Percentiles rank a stretch among this genome's conserved stretches.
Evolutionary conservation across 2,888 invertebrate genomes (phyloP).

Genomic region (Sesia bembeciformis): DNA sequence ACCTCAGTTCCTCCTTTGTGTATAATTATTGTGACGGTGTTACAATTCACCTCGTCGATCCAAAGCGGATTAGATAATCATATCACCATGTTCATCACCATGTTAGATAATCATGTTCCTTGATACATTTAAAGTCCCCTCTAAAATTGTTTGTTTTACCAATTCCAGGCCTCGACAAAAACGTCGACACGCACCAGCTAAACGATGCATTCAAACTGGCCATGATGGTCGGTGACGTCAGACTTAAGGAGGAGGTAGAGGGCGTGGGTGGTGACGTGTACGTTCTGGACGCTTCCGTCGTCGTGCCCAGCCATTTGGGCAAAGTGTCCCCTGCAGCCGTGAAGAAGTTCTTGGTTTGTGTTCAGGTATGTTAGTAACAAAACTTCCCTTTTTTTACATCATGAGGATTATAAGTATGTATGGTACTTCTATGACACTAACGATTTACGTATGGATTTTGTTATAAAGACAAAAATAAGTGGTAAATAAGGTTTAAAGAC

Average conservation of each 20-base stretch:
- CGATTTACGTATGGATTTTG: neutral
- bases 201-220: constrained; percentile 84
- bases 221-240: constrained; percentile 88
- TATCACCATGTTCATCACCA: too few relatives aligned
- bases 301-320: constrained; percentile 82
- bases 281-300: constrained; percentile 83
- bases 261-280: constrained; percentile 90
- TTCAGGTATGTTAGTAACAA: constrained; percentile 64
- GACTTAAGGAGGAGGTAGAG: constrained; percentile 82
- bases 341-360: constrained; percentile 88
- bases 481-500: neutral
- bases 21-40: too few relatives aligned
- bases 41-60: too few relatives aligned
- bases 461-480: neutral
- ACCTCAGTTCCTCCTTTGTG: too few relatives aligned
- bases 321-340: constrained; percentile 84
- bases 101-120: too few relatives aligned
- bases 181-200: constrained; percentile 77
- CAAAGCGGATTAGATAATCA: too few relatives aligned
- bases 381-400: neutral
- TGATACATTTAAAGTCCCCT: too few relatives aligned
- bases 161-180: constrained; percentile 63
- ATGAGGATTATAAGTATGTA: neutral
- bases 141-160: too few relatives aligned
- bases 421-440: neutral